Conservation (phyloP, 2,888 invertebrate species). For the Volucella bombylans region DNA sequence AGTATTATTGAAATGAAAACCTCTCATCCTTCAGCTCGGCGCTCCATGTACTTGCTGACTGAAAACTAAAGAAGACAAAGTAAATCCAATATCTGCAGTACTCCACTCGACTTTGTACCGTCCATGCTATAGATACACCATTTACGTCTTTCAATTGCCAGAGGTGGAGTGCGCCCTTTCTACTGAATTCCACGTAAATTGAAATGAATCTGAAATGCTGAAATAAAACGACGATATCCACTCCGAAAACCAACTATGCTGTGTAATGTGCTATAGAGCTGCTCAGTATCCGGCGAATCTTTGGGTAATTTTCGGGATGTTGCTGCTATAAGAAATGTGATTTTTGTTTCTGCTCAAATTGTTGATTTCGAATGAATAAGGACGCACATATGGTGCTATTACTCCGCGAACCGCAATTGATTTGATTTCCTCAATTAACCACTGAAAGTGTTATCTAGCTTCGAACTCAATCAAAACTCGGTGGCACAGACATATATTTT, state of each 20-base stretch:
- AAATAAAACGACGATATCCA: slow-evolving; percentile 23
- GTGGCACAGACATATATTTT: not conserved
- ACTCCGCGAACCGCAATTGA: not conserved
- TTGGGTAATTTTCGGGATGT: not conserved
- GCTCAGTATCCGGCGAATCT: too few relatives aligned
- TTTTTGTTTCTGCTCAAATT: slow-evolving; percentile 27
- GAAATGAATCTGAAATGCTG: slow-evolving; percentile 13
- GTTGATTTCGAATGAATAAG: slow-evolving; percentile 3
- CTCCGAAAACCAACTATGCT: not conserved
- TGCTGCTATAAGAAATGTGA: not conserved
- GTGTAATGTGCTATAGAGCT: too few relatives aligned
- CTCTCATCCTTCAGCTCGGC: too few relatives aligned
- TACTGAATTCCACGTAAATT: not conserved
- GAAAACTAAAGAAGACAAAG: too few relatives aligned
- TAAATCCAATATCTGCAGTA: too few relatives aligned
- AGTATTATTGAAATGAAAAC: too few relatives aligned
- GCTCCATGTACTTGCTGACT: too few relatives aligned
- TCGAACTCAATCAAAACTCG: slow-evolving; percentile 5
- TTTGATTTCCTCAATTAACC: slow-evolving; percentile 41
- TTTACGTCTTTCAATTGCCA: slow-evolving; percentile 4
- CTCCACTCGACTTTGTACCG: too few relatives aligned
- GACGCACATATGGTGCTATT: slow-evolving; percentile 3
- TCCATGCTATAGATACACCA: not conserved
- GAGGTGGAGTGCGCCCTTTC: slow-evolving; percentile 1
- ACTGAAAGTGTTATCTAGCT: slow-evolving; percentile 16